phyloP scores from a whole-genome alignment of 2,797 vertebrate species.

The Muraenolepis orangiensis region DNA sequence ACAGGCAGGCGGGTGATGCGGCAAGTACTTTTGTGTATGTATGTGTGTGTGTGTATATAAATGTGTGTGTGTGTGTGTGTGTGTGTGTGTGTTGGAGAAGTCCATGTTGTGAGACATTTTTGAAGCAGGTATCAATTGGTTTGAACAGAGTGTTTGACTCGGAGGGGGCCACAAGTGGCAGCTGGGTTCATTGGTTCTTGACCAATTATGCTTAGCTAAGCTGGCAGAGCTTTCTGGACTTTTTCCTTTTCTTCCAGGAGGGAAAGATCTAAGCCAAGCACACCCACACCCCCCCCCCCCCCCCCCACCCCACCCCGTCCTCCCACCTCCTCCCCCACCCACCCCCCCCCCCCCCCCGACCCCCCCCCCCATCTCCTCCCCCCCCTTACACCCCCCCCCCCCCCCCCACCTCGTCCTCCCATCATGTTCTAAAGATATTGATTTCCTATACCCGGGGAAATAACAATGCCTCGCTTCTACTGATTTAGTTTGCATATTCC shows the following conservation, averaged over 20 bases:
- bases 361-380: no score
- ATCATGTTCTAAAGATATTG: neutral
- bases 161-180: neutral
- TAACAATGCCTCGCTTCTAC: neutral
- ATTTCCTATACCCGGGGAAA: neutral
- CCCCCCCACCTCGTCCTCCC: no score
- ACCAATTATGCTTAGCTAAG: neutral
- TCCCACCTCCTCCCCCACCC: no score
- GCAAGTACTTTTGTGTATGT: neutral
- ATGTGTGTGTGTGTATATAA: neutral
- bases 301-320: no score
- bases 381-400: no score
- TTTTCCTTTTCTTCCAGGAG: no score
- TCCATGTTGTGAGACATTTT: neutral
- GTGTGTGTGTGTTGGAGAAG: neutral
- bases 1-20: neutral
- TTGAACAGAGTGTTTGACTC: neutral
- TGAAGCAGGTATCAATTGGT: neutral
- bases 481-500: neutral
- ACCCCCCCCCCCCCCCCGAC: no score
- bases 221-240: neutral
- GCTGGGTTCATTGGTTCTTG: neutral
- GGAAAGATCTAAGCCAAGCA: no score
- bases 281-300: no score
- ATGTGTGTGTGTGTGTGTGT: constrained; percentile 5